Evolutionary conservation across 2,888 invertebrate genomes (phyloP).

Genomic region (Drosophila paucipuncta): DNA sequence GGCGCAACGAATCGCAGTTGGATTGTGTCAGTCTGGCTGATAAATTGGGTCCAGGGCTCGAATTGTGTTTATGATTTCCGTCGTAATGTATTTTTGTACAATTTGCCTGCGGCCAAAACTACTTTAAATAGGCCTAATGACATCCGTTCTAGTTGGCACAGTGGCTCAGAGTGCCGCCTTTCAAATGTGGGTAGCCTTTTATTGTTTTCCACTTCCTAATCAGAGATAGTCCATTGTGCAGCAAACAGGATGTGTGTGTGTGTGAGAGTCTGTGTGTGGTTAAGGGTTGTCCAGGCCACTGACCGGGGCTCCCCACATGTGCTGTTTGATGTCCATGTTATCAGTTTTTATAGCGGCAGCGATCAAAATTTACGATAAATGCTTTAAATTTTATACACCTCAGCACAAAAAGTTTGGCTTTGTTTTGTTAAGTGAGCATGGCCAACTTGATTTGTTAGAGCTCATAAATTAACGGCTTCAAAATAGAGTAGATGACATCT

Average conservation of each 20-base stretch:
- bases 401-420: constrained; percentile 53
- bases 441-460: constrained; percentile 83
- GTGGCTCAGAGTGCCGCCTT: constrained; percentile 45
- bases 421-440: constrained; percentile 80
- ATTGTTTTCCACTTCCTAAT: constrained; percentile 83
- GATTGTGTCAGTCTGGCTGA: constrained; percentile 47
- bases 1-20: constrained; percentile 68
- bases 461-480: constrained; percentile 75
- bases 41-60: constrained; percentile 43
- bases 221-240: constrained; percentile 66
- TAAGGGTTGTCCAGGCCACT: constrained; percentile 68
- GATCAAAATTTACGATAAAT: constrained; percentile 82
- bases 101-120: constrained; percentile 67
- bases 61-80: constrained; percentile 62
- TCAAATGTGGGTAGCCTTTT: constrained; percentile 67
- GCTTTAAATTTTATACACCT: constrained; percentile 79
- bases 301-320: constrained; percentile 52
- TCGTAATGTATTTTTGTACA: constrained; percentile 19
- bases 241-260: constrained; percentile 54
- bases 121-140: constrained; percentile 78
- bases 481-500: constrained; percentile 70
- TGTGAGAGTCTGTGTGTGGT: constrained; percentile 52
- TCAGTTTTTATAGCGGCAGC: constrained; percentile 68
- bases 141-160: constrained; percentile 68
- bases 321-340: constrained; percentile 47